Conservation (phyloP, 2,888 invertebrate genomes). For the Idaea straminata region DNA sequence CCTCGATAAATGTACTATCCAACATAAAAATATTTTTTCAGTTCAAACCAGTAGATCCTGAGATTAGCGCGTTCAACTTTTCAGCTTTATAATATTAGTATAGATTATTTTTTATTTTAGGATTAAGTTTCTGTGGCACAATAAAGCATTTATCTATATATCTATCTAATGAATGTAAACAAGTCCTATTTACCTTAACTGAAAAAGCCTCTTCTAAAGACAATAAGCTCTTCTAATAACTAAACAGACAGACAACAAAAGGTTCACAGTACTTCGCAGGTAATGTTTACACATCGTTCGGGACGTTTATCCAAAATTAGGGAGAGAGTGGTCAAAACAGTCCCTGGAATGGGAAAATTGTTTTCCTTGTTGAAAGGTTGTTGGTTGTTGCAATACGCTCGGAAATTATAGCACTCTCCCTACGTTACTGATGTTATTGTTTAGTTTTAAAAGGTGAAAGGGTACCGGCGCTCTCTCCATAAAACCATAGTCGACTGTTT, state of each 20-base stretch:
- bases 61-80: too few species aligned
- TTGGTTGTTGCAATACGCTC: constrained; percentile 45
- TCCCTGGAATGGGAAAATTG: constrained; percentile 51
- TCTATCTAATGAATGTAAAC: background rate
- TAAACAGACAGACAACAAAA: constrained; percentile 26
- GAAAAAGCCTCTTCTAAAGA: constrained; percentile 9
- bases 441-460: too few species aligned
- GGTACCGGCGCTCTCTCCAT: too few species aligned
- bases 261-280: constrained; percentile 22
- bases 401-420: constrained; percentile 52
- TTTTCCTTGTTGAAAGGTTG: constrained; percentile 54
- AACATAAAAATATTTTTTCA: too few species aligned
- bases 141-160: too few species aligned
- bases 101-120: too few species aligned
- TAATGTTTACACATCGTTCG: constrained; percentile 43
- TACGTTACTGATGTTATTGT: constrained; percentile 44
- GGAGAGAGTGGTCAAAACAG: constrained; percentile 49
- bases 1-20: too few species aligned
- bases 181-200: background rate
- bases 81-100: too few species aligned
- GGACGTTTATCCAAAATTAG: constrained; percentile 58
- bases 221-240: constrained; percentile 24
- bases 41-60: too few species aligned
- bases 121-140: too few species aligned
- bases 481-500: too few species aligned